Conservation (phyloP, 1,140 invertebrate genomes). For the Micrasema longulum region DNA sequence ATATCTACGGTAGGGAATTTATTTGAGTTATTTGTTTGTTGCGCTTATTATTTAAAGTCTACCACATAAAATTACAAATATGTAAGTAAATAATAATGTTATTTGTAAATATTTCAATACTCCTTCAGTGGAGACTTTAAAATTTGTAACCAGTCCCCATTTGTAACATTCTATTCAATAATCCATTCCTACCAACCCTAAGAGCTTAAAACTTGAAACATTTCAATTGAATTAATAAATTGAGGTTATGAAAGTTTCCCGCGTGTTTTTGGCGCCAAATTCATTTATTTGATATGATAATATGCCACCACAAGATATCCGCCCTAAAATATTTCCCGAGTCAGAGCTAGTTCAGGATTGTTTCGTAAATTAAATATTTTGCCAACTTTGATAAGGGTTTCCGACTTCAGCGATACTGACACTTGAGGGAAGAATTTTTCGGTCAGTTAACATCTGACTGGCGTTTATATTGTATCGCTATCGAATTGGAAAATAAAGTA, state of each 20-base stretch:
- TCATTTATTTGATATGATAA: constrained; percentile 11
- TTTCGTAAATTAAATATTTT: constrained; percentile 35
- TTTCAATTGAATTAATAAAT: constrained; percentile 26
- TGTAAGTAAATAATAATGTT: no score
- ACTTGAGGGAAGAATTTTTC: not conserved
- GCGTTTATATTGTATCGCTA: constrained; percentile 2
- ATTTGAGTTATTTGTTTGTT: no score
- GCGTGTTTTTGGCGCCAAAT: not conserved
- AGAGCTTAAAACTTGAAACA: constrained; percentile 17
- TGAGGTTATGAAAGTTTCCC: constrained; percentile 1
- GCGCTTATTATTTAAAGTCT: no score
- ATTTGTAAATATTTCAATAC: no score
- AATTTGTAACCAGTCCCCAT: no score
- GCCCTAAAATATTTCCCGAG: constrained; percentile 29
- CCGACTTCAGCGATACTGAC: constrained; percentile 16
- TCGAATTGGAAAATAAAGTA: no score
- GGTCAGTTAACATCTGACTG: constrained; percentile 10
- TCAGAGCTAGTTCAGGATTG: constrained; percentile 6
- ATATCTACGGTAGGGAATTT: no score
- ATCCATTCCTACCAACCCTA: no score
- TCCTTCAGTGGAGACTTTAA: no score
- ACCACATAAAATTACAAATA: no score
- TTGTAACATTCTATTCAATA: no score
- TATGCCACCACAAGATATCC: constrained; percentile 24
- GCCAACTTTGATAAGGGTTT: constrained; percentile 21